phyloP scores from a whole-genome alignment of 2,113 vertebrate species.

The Campylomormyrus tamandua region DNA sequence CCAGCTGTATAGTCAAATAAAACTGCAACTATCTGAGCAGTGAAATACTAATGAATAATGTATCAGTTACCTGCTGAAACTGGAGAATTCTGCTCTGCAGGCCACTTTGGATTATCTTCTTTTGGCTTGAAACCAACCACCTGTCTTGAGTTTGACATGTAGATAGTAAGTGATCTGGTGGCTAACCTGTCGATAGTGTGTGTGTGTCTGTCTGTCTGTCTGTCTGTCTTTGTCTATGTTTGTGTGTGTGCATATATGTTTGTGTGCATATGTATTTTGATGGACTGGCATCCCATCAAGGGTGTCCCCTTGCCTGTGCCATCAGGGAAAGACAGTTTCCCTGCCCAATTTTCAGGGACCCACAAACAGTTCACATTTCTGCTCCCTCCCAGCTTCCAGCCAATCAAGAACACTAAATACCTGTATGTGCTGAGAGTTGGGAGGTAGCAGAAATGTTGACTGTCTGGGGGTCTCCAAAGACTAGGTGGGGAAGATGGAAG shows the following conservation, averaged over 20 bases:
- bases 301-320: background rate
- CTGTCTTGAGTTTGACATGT: background rate
- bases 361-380: background rate
- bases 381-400: background rate
- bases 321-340: background rate
- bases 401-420: background rate
- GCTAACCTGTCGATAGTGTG: background rate
- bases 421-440: background rate
- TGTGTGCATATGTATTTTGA: background rate
- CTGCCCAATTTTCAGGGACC: background rate
- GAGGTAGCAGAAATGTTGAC: background rate
- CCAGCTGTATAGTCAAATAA: background rate
- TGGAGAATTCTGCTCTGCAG: background rate
- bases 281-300: background rate
- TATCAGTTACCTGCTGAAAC: background rate
- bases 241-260: background rate
- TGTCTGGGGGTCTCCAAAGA: background rate
- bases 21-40: background rate
- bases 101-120: background rate
- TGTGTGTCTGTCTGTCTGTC: background rate
- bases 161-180: background rate
- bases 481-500: background rate
- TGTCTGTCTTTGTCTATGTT: background rate
- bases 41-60: background rate
- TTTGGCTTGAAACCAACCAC: background rate